Base-by-base conservation (phyloP, 2,797 vertebrate genomes). In the Danio albolineatus region DNA sequence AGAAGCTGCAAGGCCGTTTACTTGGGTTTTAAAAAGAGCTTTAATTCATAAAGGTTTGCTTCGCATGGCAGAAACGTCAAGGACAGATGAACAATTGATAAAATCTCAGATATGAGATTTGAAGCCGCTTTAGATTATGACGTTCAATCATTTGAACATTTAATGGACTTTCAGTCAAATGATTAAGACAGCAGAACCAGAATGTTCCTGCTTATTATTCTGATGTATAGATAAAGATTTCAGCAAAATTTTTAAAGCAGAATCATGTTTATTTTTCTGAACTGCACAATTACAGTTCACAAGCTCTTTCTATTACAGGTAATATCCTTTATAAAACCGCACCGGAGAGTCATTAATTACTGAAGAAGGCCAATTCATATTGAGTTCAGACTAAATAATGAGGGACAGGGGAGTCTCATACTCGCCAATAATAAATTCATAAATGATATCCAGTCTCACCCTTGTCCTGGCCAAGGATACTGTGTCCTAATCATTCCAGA, bases 331-430 rank as follows among this genome's bases (percentile, higher is more conserved):
- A 84, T 89, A 86, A 84, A 90, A 78, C 86, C 83, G 57, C 86
- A 88, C 85, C 86, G 76, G 85, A 87, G 87, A 90, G 87, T 85
- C 87, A 87, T 93, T 94, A 93, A 93, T 93, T 92, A 92, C 82
- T 80, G 78, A 78, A 84, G 85, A 88, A 88, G 90, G 87, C 81
- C 84, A 90, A 91, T 89, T 88, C 85, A 85, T 89, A 86, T 90
- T 86, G 83, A 86, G 79, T 83, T 78, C 82, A 82, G 78, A 28
- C 71, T 84, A 89, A 92, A 90, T 93, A 89, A 90, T 90, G 82
- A 89, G 91, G 88, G 86, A 65, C 85, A 80, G 73, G 85, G 80
- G 83, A 79, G 82, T 74, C 59, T 80, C 75, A 88, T 81, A 76
- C 84, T 84, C 81, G 48, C 87, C 83, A 86, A 90, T 89, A 86